Percentiles rank a stretch among this genome's conserved stretches.
Conservation (phyloP, 2,888 invertebrate species). For the Epirrita christyi region DNA sequence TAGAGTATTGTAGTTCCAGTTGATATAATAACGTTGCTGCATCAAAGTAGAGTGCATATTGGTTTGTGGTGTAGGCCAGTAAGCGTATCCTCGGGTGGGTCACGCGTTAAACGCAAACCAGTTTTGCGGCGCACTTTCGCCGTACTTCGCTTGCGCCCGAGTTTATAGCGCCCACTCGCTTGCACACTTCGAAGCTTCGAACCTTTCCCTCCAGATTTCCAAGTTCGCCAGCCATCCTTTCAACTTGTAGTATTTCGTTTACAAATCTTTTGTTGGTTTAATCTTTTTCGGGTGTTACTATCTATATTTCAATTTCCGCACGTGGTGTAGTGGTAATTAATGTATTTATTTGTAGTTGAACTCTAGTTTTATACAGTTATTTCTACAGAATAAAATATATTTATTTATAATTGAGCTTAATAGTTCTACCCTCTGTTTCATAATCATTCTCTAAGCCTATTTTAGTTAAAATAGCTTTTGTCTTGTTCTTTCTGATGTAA, state of each 20-base stretch:
- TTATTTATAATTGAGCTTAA: no score
- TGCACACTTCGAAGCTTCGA: conserved; percentile 53
- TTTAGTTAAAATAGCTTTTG: no score
- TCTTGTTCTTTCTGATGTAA: no score
- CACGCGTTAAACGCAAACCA: conserved; percentile 78
- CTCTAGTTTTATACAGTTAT: neutral
- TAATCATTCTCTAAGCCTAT: no score
- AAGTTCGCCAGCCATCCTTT: conserved; percentile 10
- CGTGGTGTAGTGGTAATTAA: neutral
- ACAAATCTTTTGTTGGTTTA: conserved; percentile 3
- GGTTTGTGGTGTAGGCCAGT: conserved; percentile 52
- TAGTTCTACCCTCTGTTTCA: no score
- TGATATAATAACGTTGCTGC: conserved; percentile 42
- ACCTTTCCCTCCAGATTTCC: conserved; percentile 42
- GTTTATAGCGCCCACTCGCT: conserved; percentile 64
- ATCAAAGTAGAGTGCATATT: conserved; percentile 53
- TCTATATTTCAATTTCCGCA: conserved; percentile 6
- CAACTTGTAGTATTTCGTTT: conserved; percentile 9
- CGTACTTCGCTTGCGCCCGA: conserved; percentile 70
- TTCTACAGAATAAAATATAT: neutral
- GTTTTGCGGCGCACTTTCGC: conserved; percentile 80
- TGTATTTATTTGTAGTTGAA: neutral
- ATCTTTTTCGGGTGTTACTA: conserved; percentile 12
- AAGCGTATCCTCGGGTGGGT: conserved; percentile 78
- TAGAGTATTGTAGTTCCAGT: conserved; percentile 30